Evolutionary conservation across 2,113 vertebrate genomes (phyloP).

Genomic region (Drymodes brunneopygia): DNA sequence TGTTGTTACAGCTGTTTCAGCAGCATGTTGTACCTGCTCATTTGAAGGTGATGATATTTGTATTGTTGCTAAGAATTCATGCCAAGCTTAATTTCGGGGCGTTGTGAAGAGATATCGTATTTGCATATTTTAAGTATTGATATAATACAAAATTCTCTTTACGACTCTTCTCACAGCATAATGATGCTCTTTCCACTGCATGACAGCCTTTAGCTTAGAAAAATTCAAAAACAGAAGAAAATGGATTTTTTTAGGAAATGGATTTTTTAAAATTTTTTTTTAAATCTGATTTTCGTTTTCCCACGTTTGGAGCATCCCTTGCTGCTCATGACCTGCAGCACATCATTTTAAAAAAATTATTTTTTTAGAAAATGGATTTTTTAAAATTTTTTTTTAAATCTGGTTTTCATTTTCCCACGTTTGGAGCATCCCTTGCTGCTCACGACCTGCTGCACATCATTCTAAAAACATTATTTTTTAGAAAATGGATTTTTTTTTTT

Average conservation of each 20-base stretch:
- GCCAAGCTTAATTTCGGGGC: constrained; percentile 47
- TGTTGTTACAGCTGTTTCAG: constrained; percentile 51
- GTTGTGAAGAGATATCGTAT: constrained; percentile 31
- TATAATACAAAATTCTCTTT: constrained; percentile 58
- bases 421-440: constrained; percentile 27
- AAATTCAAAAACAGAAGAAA: not conserved
- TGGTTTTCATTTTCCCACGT: not conserved
- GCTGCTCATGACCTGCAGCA: constrained; percentile 14
- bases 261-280: not conserved
- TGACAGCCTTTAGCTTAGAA: constrained; percentile 7
- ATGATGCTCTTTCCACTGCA: constrained; percentile 10
- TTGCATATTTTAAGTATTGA: constrained; percentile 64
- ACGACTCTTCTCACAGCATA: constrained; percentile 41
- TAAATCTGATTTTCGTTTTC: not conserved
- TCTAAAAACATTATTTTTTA: too few species aligned
- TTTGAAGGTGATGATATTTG: constrained; percentile 62
- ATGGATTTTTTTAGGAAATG: not conserved
- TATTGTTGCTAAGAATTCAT: constrained; percentile 54
- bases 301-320: constrained; percentile 1
- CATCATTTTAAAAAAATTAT: not conserved
- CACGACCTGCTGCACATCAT: constrained; percentile 9
- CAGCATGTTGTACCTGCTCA: constrained; percentile 37
- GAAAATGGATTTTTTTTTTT: too few species aligned
- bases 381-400: not conserved
- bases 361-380: not conserved